Conservation (phyloP, 2,888 invertebrate genomes). For the Cryptus armator region DNA sequence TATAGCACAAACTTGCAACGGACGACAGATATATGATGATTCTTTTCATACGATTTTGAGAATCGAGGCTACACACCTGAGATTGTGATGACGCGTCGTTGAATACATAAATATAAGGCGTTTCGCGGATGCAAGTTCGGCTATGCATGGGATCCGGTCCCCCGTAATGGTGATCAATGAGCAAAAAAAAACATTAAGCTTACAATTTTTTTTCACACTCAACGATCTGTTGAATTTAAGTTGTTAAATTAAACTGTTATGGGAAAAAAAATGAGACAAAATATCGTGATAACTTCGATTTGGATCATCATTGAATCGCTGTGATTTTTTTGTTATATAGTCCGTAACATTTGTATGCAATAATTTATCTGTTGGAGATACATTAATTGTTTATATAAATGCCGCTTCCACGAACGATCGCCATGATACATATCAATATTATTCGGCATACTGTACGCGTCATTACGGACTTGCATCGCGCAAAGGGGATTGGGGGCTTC, state of each 20-base stretch:
- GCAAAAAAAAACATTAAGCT: neutral
- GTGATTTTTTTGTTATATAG: neutral
- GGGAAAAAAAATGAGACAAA: neutral
- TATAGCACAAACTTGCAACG: slow-evolving; percentile 48
- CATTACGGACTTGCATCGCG: slow-evolving; percentile 19
- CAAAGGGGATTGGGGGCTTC: slow-evolving; percentile 26
- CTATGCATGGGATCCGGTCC: neutral
- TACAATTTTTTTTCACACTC: neutral
- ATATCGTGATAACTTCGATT: neutral
- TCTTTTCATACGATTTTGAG: slow-evolving; percentile 55
- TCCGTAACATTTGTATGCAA: neutral
- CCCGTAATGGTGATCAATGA: slow-evolving; percentile 9
- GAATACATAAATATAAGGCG: slow-evolving; percentile 42
- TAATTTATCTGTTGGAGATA: neutral
- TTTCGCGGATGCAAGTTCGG: slow-evolving; percentile 36
- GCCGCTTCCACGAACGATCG: neutral
- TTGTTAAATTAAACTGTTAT: neutral
- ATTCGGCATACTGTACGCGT: neutral
- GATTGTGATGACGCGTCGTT: slow-evolving; percentile 54
- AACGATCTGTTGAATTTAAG: neutral
- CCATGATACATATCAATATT: slow-evolving; percentile 55
- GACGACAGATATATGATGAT: slow-evolving; percentile 46
- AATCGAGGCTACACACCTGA: slow-evolving; percentile 56
- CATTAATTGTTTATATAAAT: neutral
- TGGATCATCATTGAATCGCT: neutral